phyloP scores from a whole-genome alignment of 2,888 invertebrate genomes.

The Mythimna albipuncta region DNA sequence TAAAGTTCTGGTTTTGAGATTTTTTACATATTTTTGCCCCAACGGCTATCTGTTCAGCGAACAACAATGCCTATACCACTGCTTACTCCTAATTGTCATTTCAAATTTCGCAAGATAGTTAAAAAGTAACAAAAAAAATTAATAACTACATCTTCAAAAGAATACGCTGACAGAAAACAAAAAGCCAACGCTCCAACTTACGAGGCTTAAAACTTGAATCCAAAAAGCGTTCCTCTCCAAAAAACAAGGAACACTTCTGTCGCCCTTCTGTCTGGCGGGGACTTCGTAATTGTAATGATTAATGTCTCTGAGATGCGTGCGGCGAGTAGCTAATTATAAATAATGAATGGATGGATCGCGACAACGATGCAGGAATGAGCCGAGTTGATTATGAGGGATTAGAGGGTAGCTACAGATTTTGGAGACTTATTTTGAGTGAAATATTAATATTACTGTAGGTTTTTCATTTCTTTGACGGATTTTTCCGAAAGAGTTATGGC shows the following conservation, averaged over 20 bases:
- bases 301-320: conserved; percentile 72
- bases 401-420: conserved; percentile 36
- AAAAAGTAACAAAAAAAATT: background rate
- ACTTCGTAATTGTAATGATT: conserved; percentile 81
- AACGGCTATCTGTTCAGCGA: too few species aligned
- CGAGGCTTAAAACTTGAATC: conserved; percentile 49
- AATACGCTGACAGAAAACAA: conserved; percentile 29
- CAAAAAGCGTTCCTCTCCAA: conserved; percentile 43
- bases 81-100: background rate
- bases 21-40: too few species aligned
- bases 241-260: conserved; percentile 64
- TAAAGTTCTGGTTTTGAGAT: too few species aligned
- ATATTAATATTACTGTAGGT: background rate
- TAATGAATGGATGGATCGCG: conserved; percentile 78
- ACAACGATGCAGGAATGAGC: conserved; percentile 48
- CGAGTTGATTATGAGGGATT: conserved; percentile 53
- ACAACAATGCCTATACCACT: too few species aligned
- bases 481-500: too few species aligned
- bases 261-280: conserved; percentile 58
- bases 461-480: too few species aligned
- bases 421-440: conserved; percentile 14
- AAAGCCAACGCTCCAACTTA: conserved; percentile 11
- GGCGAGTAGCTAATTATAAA: conserved; percentile 81
- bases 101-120: background rate
- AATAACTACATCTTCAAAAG: background rate